Percentiles rank a stretch among this genome's conserved stretches.
phyloP scores from a whole-genome alignment of 2,113 vertebrate species.

The Xerus inauris region DNA sequence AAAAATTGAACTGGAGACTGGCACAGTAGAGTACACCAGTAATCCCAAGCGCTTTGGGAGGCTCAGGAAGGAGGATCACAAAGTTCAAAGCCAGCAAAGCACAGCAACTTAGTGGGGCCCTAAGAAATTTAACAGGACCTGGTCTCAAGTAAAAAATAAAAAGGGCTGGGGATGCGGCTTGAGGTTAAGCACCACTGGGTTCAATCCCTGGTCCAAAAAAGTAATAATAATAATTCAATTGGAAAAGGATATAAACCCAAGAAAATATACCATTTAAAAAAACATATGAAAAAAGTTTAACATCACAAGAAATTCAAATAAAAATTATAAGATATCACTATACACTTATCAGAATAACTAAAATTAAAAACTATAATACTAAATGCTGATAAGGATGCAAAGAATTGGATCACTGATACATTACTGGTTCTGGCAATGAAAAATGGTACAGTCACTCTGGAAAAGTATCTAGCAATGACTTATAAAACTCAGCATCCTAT shows the following conservation, averaged over 20 bases:
- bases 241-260: not conserved
- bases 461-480: not conserved
- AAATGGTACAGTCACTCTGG: not conserved
- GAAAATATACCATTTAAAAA: not conserved
- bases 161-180: no score
- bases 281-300: not conserved
- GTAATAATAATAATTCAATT: not conserved
- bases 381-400: not conserved
- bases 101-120: no score
- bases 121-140: no score
- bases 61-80: no score
- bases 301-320: not conserved
- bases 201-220: no score
- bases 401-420: not conserved
- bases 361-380: not conserved
- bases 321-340: not conserved
- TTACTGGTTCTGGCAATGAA: not conserved
- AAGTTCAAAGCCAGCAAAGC: no score
- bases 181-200: no score
- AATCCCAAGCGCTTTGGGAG: no score
- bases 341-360: not conserved
- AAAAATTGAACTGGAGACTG: not conserved
- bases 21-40: no score
- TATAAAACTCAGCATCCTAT: not conserved
- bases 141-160: no score